These are phyloP conservation scores for Brachylomia viminalis DNA, from an alignment of 2,888 invertebrate genomes.

Conservation along the genomic window DNA sequence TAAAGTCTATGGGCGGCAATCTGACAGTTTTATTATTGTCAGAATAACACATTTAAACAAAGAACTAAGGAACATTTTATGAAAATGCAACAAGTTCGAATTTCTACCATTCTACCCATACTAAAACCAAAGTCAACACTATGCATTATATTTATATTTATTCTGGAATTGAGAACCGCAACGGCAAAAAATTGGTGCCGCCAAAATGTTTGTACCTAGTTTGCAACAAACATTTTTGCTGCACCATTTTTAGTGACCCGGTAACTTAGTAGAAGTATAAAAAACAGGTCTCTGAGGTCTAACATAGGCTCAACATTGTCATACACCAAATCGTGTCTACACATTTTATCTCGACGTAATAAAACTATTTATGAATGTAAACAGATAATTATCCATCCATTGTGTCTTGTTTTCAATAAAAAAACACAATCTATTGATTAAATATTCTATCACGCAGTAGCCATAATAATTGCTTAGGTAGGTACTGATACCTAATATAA, in stretches of 20 bases:
- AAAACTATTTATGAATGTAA: conserved; percentile 4
- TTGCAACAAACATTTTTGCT: neutral
- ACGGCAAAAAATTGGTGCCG: neutral
- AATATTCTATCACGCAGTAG: conserved; percentile 36
- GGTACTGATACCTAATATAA: neutral
- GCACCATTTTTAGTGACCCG: neutral
- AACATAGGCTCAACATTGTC: neutral
- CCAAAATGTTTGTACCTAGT: too few relatives aligned
- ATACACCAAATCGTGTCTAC: neutral
- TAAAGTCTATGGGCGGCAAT: neutral
- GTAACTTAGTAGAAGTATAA: neutral
- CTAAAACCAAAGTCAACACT: neutral
- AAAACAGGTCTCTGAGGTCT: neutral
- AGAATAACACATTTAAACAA: neutral
- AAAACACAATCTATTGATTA: conserved; percentile 30
- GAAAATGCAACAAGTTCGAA: neutral
- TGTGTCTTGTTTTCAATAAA: conserved; percentile 22
- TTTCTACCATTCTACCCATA: neutral
- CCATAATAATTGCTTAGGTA: conserved; percentile 22
- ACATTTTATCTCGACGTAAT: conserved; percentile 17
- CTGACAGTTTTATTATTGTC: neutral
- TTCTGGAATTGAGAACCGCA: neutral
- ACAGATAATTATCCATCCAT: conserved; percentile 19
- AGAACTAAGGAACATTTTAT: neutral
- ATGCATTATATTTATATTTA: neutral